These are phyloP conservation scores for Leptarthrus brevirostris DNA, from an alignment of 2,888 invertebrate genomes.

Conservation along the genomic window DNA sequence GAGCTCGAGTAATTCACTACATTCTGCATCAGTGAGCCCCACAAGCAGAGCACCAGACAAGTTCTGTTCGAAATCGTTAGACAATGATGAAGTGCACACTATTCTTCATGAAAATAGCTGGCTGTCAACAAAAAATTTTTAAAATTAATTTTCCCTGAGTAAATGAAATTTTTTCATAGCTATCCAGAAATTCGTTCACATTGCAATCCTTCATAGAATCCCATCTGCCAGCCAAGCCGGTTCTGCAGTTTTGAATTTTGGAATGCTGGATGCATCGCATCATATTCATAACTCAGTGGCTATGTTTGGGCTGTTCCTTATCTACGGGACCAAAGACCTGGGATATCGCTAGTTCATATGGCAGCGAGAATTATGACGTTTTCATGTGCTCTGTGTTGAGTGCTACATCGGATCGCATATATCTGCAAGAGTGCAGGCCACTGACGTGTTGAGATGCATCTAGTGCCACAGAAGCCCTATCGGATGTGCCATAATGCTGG, in stretches of 20 bases:
- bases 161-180: conserved; percentile 31
- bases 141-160: conserved; percentile 41
- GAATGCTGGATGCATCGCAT: too few species aligned
- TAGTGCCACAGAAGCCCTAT: conserved; percentile 25
- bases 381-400: conserved; percentile 35
- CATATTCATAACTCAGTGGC: neutral
- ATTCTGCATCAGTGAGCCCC: too few species aligned
- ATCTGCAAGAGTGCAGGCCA: conserved; percentile 10
- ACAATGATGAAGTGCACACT: conserved; percentile 34
- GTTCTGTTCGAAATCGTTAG: conserved; percentile 6
- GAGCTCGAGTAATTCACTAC: too few species aligned
- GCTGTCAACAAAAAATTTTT: conserved; percentile 29
- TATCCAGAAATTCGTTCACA: conserved; percentile 5
- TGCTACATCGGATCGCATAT: conserved; percentile 36
- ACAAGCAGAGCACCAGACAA: too few species aligned
- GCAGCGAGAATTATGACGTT: conserved; percentile 43
- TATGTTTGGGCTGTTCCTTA: conserved; percentile 21
- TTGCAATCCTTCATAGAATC: conserved; percentile 8
- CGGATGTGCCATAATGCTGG: conserved; percentile 17
- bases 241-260: neutral
- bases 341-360: conserved; percentile 34
- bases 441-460: conserved; percentile 37
- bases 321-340: conserved; percentile 21
- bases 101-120: conserved; percentile 41
- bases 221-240: neutral